Percentiles rank a stretch among this genome's conserved stretches.
Conservation (phyloP, 2,888 invertebrate genomes). For the Vannuccia rotundouncinata region DNA sequence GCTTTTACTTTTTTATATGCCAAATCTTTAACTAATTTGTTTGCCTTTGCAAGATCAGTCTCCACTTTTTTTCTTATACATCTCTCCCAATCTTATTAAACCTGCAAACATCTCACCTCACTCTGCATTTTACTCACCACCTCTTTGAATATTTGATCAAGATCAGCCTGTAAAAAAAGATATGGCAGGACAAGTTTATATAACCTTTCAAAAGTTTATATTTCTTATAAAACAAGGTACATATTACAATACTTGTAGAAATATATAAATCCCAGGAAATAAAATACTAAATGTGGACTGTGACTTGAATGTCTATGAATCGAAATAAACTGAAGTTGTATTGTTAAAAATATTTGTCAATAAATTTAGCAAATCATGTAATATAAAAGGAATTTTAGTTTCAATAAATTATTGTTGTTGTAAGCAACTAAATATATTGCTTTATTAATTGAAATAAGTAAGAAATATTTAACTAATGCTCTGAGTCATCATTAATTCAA, state of each 20-base stretch:
- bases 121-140: no score
- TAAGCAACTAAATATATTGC: no score
- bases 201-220: no score
- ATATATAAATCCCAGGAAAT: neutral
- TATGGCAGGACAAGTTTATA: no score
- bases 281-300: no score
- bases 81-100: neutral
- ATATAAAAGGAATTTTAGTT: neutral
- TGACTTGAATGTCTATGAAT: neutral
- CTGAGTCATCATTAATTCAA: no score
- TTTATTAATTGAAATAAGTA: neutral
- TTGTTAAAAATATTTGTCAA: neutral
- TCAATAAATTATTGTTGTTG: neutral
- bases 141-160: neutral
- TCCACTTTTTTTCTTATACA: neutral
- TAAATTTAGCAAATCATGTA: neutral
- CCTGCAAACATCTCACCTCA: neutral
- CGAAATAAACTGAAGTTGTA: neutral
- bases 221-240: no score
- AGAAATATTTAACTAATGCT: neutral
- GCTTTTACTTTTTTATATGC: no score
- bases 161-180: neutral
- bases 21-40: neutral
- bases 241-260: neutral
- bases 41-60: neutral